Evolutionary conservation across 23 tunicate species (phyloP).

Genomic region (Trididemnum nubilum): DNA sequence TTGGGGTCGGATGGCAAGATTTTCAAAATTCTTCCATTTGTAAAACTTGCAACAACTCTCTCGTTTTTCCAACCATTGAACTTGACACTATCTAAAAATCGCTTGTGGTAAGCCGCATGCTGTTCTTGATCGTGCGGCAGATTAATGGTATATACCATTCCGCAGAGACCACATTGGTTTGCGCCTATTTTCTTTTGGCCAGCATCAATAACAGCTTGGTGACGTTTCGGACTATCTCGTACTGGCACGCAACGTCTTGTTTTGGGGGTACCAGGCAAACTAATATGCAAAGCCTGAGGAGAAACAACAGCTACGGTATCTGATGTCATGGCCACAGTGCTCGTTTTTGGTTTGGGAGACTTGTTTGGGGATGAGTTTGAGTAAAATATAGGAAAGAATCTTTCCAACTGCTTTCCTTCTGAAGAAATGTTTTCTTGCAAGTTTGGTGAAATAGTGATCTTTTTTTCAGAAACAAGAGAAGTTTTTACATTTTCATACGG

Average conservation of each 20-base stretch:
- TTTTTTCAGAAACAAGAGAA: too few relatives aligned
- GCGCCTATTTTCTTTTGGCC: constrained; percentile 87
- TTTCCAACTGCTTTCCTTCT: not conserved
- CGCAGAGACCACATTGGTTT: constrained; percentile 70
- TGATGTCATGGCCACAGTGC: not conserved
- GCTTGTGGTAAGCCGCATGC: constrained; percentile 64
- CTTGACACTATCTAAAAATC: constrained; percentile 55
- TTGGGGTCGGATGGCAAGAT: constrained; percentile 76
- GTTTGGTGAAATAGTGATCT: too few relatives aligned
- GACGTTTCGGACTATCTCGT: not conserved
- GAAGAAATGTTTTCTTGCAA: too few relatives aligned
- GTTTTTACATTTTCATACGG: not conserved
- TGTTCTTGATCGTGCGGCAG: constrained; percentile 76
- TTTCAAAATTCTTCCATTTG: constrained; percentile 77
- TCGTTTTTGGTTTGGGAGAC: not conserved
- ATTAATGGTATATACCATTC: constrained; percentile 77
- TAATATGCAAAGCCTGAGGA: constrained; percentile 17
- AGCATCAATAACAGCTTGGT: constrained; percentile 72
- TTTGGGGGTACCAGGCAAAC: constrained; percentile 29
- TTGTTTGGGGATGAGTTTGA: not conserved
- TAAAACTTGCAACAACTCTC: constrained; percentile 45
- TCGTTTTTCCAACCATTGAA: constrained; percentile 89
- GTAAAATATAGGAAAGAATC: constrained; percentile 21
- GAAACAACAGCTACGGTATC: not conserved
- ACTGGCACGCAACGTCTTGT: not conserved